Evolutionary conservation across 2,888 invertebrate genomes (phyloP).

Genomic region (Ellobium chinense): DNA sequence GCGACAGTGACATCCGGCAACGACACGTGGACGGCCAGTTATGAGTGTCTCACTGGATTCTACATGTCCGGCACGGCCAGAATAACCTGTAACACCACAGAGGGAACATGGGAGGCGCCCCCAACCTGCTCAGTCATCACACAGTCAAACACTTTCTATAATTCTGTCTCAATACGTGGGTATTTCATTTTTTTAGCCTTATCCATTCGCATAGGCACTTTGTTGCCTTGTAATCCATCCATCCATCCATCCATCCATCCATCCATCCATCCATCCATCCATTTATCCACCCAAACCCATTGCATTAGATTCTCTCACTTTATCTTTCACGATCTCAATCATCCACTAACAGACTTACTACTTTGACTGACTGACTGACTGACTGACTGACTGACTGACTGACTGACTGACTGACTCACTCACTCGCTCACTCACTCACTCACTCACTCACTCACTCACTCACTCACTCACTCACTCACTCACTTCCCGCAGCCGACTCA

Average conservation of each 20-base stretch:
- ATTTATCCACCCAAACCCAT: too few relatives aligned
- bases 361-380: background rate
- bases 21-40: constrained; percentile 11
- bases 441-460: constrained; percentile 9
- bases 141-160: constrained; percentile 4
- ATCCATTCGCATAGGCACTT: background rate
- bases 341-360: background rate
- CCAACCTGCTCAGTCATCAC: constrained; percentile 39
- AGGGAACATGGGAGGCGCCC: constrained; percentile 19
- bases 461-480: background rate
- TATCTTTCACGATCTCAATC: background rate
- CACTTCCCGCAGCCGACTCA: background rate
- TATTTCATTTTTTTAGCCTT: too few relatives aligned
- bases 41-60: constrained; percentile 41
- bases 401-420: background rate
- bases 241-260: background rate
- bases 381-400: background rate
- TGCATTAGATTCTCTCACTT: background rate
- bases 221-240: background rate
- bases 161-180: too few relatives aligned
- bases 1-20: background rate
- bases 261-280: background rate
- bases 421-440: constrained; percentile 15
- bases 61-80: constrained; percentile 29
- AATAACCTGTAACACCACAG: background rate